Evolutionary conservation across 1,140 invertebrate genomes (phyloP), one percentile per base, ranked within the genome.

Genomic region (Scaptomyza hsui): DNA sequence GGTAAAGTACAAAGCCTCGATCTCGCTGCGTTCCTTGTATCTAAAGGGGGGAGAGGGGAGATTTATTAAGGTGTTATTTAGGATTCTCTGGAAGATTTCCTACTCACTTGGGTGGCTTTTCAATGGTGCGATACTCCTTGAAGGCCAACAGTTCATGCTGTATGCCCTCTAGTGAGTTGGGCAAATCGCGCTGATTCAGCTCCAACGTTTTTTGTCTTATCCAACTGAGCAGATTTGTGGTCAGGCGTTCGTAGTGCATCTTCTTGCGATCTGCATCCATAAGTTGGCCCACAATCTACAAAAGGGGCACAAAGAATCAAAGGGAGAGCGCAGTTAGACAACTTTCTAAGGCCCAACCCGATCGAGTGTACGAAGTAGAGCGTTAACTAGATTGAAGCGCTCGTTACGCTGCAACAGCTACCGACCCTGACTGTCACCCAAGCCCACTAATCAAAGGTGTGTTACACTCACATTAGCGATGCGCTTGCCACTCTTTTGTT

Each of bases 121-220:
- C 98, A 16, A 98, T 94, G 0, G 98, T 99, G 75, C 98, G 93
- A 92, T 99, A 99, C 81, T 98, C 95, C 90, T 99, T 99, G 92
- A 99, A 99, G 24, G 94, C 92, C 10, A 97, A 91, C 55, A 99
- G 92, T 89, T 99, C 95, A 45, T 95, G 95, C 92, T 99, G 98
- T 75, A 99, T 99, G 47, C 97, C 98, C 90, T 99, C 97, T 44
- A 99, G 92, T 1, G 96, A 96, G 92, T 99, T 99, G n/a, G 98
- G 98, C 86, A 99, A 98, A 56, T 96, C 94, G 4, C 97, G 93
- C 86, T 96, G 95, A 90, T 98, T 95, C 37, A 99, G 92, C 88
- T 96, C 94, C 9, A 93, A 91, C 53, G 98, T 98, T 92, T 98
- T 99, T 29, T 94, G 90, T 49, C 95, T 94, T 78, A 99, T 99